These are phyloP conservation scores for Graphium colonna DNA, from an alignment of 2,888 invertebrate genomes.

Conservation along the genomic window DNA sequence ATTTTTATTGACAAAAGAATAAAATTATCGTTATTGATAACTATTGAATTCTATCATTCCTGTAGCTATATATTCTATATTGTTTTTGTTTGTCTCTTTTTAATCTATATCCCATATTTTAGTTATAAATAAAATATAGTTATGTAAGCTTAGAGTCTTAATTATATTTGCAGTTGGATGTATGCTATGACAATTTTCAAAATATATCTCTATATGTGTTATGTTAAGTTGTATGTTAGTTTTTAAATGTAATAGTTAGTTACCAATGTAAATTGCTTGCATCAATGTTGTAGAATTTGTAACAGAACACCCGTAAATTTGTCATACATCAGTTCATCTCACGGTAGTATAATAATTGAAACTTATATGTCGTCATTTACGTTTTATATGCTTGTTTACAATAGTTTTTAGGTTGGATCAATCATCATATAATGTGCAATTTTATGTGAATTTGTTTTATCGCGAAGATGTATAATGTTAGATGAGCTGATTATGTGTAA, in stretches of 20 bases:
- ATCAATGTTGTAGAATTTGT: constrained; percentile 8
- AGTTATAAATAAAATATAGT: constrained; percentile 24
- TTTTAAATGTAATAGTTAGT: constrained; percentile 12
- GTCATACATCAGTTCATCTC: background rate
- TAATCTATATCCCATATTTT: constrained; percentile 26
- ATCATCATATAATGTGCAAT: background rate
- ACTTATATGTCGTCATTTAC: background rate
- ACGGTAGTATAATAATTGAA: background rate
- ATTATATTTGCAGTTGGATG: constrained; percentile 4
- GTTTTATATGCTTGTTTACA: background rate
- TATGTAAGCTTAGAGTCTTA: constrained; percentile 7
- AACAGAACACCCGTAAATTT: constrained; percentile 10
- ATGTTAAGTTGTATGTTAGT: constrained; percentile 4
- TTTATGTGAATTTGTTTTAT: background rate
- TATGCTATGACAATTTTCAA: constrained; percentile 16
- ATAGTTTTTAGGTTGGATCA: no score
- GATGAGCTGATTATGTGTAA: background rate
- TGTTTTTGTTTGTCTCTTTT: constrained; percentile 38
- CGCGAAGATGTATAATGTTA: no score
- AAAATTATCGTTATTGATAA: constrained; percentile 11
- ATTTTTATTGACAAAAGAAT: background rate
- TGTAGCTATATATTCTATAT: constrained; percentile 48
- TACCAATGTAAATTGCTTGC: constrained; percentile 12
- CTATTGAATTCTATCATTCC: constrained; percentile 50
- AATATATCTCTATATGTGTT: constrained; percentile 15